Conservation (phyloP, 2,888 invertebrate genomes). For the Cryptosula pallasiana region DNA sequence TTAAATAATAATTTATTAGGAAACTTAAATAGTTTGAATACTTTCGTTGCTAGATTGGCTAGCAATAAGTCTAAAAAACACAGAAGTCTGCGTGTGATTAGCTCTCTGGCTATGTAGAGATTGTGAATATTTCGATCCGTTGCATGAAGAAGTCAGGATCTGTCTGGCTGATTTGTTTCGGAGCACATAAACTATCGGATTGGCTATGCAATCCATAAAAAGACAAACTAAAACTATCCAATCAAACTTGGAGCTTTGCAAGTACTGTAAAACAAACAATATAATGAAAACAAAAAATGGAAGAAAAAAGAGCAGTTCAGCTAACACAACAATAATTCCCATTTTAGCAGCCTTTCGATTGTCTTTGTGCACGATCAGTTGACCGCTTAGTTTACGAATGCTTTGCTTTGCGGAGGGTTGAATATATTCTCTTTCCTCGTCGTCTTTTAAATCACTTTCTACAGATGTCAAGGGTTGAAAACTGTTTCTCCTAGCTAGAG, state of each 20-base stretch:
- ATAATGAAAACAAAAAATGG: not conserved
- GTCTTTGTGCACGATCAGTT: constrained; percentile 22
- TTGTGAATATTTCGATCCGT: not conserved
- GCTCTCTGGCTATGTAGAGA: not conserved
- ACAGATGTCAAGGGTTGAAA: not conserved
- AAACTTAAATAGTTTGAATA: not conserved
- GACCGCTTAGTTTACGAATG: constrained; percentile 14
- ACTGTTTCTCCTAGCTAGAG: constrained; percentile 24
- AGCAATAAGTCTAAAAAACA: constrained; percentile 14
- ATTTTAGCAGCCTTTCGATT: constrained; percentile 24
- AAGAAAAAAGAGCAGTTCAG: not conserved
- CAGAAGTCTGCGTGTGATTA: not conserved
- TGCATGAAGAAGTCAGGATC: not conserved
- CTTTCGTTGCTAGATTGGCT: constrained; percentile 8
- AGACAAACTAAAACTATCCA: constrained; percentile 2
- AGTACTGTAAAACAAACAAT: not conserved
- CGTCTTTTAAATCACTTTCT: not conserved
- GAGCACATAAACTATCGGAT: constrained; percentile 19
- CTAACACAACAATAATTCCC: constrained; percentile 2
- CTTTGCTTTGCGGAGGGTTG: not conserved
- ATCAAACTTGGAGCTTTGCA: not conserved
- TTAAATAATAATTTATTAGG: not conserved
- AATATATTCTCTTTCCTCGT: not conserved
- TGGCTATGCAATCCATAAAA: constrained; percentile 13
- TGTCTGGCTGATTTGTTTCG: not conserved